These are phyloP conservation scores for Diadegma fenestrale DNA, from an alignment of 2,888 invertebrate genomes.

Conservation along the genomic window DNA sequence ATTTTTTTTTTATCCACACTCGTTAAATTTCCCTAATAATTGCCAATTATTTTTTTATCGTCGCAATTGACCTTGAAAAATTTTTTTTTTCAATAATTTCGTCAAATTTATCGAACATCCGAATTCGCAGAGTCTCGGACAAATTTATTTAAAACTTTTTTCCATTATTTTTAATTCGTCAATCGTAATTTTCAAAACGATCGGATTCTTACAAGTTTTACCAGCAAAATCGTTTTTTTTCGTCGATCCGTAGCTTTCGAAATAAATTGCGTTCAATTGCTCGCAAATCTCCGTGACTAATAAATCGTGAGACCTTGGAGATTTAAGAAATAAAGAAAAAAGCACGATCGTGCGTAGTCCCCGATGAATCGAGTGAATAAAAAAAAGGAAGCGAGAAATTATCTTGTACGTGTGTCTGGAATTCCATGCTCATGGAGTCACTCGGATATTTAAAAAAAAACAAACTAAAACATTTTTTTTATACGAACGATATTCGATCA, in stretches of 20 bases:
- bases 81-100: not conserved
- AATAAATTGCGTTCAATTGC: constrained; percentile 8
- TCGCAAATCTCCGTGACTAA: not conserved
- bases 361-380: constrained; percentile 48
- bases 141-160: too few species aligned
- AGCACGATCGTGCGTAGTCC: not conserved
- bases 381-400: constrained; percentile 54
- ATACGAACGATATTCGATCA: constrained; percentile 38
- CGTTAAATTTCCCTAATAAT: not conserved
- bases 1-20: not conserved
- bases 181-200: not conserved
- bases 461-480: constrained; percentile 47
- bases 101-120: not conserved
- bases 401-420: constrained; percentile 58
- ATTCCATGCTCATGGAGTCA: constrained; percentile 78
- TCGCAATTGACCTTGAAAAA: not conserved
- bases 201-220: not conserved
- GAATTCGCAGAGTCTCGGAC: too few species aligned
- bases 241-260: not conserved
- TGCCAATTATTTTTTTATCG: not conserved
- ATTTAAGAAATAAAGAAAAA: not conserved
- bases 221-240: not conserved
- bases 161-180: not conserved
- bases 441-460: constrained; percentile 27
- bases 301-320: constrained; percentile 1